Evolutionary conservation across 2,797 vertebrate genomes (phyloP).

Genomic region (Lerista edwardsae): DNA sequence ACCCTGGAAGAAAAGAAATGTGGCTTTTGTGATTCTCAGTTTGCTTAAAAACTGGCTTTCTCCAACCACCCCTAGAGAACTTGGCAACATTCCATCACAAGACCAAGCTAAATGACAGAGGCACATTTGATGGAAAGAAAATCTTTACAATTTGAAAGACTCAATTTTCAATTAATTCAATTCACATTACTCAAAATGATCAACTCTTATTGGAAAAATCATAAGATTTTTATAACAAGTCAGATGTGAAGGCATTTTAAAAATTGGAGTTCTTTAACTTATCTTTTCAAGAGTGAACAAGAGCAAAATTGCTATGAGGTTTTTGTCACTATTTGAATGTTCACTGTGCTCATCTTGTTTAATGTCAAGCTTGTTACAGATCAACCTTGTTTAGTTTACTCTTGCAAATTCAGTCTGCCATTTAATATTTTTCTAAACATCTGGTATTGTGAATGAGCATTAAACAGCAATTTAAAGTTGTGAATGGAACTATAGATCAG

Average conservation of each 20-base stretch:
- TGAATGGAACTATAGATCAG: no score
- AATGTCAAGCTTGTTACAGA: no score
- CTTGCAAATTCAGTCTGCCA: no score
- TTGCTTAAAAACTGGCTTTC: neutral
- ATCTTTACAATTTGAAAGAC: neutral
- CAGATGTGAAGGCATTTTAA: neutral
- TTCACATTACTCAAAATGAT: neutral
- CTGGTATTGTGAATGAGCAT: no score
- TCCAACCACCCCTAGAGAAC: neutral
- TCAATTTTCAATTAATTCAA: neutral
- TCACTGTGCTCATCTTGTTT: no score
- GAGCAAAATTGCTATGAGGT: neutral
- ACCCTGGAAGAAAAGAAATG: neutral
- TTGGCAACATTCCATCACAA: neutral
- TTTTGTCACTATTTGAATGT: no score
- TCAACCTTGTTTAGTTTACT: no score
- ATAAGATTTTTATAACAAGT: no score
- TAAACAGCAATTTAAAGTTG: no score
- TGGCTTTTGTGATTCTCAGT: neutral
- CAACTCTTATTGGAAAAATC: neutral
- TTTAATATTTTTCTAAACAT: no score
- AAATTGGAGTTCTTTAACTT: neutral
- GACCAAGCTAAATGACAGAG: neutral
- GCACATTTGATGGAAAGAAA: neutral
- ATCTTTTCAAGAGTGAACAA: neutral